A percentile compares a stretch with the other conserved stretches of the same genome.
These are phyloP conservation scores for Galleria mellonella DNA, from an alignment of 1,140 invertebrate species.

Conservation along the genomic window DNA sequence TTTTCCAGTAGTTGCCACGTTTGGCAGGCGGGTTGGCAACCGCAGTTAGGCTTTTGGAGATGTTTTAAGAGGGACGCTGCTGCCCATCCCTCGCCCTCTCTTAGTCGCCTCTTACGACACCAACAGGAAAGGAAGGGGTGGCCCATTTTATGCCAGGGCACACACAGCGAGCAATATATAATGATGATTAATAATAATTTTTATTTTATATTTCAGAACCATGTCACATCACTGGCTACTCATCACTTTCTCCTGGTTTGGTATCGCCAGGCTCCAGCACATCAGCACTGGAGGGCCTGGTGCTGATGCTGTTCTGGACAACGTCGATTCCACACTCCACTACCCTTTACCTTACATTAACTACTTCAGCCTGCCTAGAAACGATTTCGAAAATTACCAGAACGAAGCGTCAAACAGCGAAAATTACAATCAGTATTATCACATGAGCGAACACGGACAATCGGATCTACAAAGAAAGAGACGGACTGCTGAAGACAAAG, in stretches of 20 bases:
- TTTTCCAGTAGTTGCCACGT: too few species aligned
- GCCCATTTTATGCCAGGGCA: too few species aligned
- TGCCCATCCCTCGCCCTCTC: too few species aligned
- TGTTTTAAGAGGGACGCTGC: too few species aligned
- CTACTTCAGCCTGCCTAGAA: constrained; percentile 28
- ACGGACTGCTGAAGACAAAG: constrained; percentile 25
- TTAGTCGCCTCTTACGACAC: too few species aligned
- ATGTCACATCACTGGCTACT: constrained; percentile 57
- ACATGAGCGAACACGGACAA: constrained; percentile 2
- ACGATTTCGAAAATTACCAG: constrained; percentile 30
- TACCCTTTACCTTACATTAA: constrained; percentile 37
- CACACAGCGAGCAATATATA: too few species aligned
- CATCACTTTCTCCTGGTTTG: constrained; percentile 47
- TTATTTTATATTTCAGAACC: constrained; percentile 36
- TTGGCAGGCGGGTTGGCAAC: too few species aligned
- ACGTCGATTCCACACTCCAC: constrained; percentile 23
- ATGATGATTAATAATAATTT: neutral
- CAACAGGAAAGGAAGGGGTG: too few species aligned
- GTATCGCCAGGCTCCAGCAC: constrained; percentile 50
- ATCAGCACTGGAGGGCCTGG: constrained; percentile 34
- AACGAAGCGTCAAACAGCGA: constrained; percentile 17
- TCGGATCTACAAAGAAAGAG: constrained; percentile 30
- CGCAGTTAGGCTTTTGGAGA: too few species aligned
- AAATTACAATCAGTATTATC: constrained; percentile 22
- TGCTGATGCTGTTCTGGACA: constrained; percentile 25